Evolutionary conservation across 1,140 invertebrate species (phyloP), one percentile per base, ranked within the genome.

Genomic region (Mamestra configurata): DNA sequence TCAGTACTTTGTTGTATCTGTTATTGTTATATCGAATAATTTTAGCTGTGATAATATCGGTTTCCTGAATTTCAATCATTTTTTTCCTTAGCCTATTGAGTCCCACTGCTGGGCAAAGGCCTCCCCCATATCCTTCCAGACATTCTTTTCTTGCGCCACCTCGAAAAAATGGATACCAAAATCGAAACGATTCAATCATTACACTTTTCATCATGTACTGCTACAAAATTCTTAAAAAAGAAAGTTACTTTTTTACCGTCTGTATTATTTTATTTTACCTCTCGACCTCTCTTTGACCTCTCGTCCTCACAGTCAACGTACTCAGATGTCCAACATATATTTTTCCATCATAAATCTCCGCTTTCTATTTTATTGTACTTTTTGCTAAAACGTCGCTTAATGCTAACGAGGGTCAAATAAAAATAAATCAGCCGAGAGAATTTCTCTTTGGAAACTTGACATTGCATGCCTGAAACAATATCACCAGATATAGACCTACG

Each of bases 281-380:
- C 35, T 22, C 35, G 35, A 49, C 43, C 37, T 27, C 24, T 6
- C 4, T 27, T 4, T 22, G 55, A 75, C 55, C 72, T 59, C 61
- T 75, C 72, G 53, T 75, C 53, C 72, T 27, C n/a, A 24, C 35
- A 59, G 72, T 10, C 37, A 43, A 40, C 55, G 55, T 13, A 61
- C 55, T 59, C 72, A 75, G 37, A 75, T 73, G n/a, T 59, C 27
- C 55, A 59, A 18, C n/a, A 20, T 20, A 57, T 57, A 40, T 37
- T 53, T 75, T 20, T 72, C 49, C 70, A 53, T 31, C 72, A 59
- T 61, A 59, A 43, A 75, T 75, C 53, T 59, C 46, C n/a, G 15
- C 24, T 37, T 61, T 40, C 24, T 40, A 66, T 43, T 53, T 43
- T 43, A 43, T 46, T 24, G 53, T 40, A 40, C 13, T 27, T 59